Conservation (phyloP, 2,797 vertebrate species). For the Atherinosoma microstoma region DNA sequence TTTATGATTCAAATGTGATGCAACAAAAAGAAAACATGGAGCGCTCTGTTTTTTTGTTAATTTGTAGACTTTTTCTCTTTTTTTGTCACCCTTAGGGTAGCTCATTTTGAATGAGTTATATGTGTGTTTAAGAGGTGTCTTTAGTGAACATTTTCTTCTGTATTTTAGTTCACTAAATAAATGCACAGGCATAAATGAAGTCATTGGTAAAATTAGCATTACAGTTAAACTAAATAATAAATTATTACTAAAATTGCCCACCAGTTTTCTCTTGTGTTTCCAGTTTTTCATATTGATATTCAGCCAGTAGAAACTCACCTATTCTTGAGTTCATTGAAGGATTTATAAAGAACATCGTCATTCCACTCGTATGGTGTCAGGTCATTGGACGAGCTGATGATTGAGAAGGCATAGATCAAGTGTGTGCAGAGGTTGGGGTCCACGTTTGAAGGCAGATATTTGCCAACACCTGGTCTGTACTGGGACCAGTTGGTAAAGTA, state of each 20-base stretch:
- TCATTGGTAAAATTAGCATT: neutral
- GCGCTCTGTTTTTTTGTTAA: neutral
- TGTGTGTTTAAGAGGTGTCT: too few species aligned
- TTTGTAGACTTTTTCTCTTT: neutral
- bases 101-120: neutral
- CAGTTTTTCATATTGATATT: neutral
- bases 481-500: conserved; percentile 89
- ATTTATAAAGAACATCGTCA: conserved; percentile 79
- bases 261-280: neutral
- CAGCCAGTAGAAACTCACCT: conserved; percentile 46
- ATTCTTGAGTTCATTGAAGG: conserved; percentile 83
- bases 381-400: conserved; percentile 72
- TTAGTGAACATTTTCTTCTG: too few species aligned
- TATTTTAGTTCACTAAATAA: too few species aligned
- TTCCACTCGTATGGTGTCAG: conserved; percentile 79
- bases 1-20: neutral
- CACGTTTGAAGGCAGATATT: conserved; percentile 75
- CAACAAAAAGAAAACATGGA: neutral
- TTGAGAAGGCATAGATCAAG: conserved; percentile 86
- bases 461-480: conserved; percentile 67
- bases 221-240: neutral
- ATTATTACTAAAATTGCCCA: neutral
- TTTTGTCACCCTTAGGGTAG: neutral
- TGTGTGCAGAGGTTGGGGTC: conserved; percentile 87
- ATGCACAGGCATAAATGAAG: neutral